These are phyloP conservation scores for Bos indicus DNA, from an alignment of 2,113 vertebrate genomes.

Conservation along the genomic window DNA sequence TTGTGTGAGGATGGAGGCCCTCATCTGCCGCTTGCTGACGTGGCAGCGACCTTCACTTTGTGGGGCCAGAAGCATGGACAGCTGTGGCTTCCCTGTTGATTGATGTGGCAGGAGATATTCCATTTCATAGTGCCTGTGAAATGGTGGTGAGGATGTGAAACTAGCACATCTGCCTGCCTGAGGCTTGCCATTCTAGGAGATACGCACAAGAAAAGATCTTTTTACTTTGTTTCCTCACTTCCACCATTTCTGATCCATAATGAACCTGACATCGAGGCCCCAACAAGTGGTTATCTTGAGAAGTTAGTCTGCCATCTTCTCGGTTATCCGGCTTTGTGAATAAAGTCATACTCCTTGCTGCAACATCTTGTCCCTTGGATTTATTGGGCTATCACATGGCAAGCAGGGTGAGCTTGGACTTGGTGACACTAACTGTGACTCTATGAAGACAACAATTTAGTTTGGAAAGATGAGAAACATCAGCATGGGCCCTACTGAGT, in stretches of 20 bases:
- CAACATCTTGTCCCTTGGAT: background rate
- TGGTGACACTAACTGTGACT: background rate
- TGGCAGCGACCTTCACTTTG: background rate
- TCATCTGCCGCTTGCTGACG: background rate
- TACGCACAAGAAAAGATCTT: background rate
- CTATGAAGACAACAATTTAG: background rate
- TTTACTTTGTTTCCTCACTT: background rate
- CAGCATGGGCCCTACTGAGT: background rate
- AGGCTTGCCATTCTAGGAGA: background rate
- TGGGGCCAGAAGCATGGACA: background rate
- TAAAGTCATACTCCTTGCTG: background rate
- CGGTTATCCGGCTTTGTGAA: fast-evolving
- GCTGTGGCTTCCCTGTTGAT: background rate
- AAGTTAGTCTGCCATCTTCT: background rate
- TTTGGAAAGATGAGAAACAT: background rate
- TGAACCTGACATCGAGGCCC: background rate
- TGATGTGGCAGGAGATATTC: background rate
- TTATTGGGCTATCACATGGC: background rate
- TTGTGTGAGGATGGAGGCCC: background rate
- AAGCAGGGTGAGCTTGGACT: background rate
- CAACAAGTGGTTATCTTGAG: background rate
- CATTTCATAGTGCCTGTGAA: background rate
- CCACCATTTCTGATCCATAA: background rate
- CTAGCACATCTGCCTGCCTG: background rate
- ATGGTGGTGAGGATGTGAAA: background rate